phyloP scores from a whole-genome alignment of 2,888 invertebrate genomes.

The Synanthedon tipuliformis region DNA sequence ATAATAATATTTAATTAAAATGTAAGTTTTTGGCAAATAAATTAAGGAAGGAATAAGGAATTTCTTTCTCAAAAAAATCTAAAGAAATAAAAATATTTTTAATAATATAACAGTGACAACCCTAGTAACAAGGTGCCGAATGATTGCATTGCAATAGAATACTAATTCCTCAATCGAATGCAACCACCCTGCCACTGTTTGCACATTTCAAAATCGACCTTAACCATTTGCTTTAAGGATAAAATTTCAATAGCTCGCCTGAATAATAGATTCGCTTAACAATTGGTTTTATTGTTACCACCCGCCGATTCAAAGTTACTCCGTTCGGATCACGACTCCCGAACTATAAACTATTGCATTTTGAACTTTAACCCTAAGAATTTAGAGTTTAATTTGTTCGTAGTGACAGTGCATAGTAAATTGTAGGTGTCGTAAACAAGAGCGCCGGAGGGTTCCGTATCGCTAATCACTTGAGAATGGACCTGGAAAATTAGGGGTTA shows the following conservation, averaged over 20 bases:
- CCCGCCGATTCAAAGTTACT: constrained; percentile 56
- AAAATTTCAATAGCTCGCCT: constrained; percentile 17
- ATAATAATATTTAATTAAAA: too few relatives aligned
- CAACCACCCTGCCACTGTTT: constrained; percentile 16
- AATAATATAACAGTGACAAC: constrained; percentile 13
- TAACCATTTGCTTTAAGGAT: constrained; percentile 17
- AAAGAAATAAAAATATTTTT: background rate
- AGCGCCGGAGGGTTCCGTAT: constrained; percentile 25
- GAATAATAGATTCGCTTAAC: constrained; percentile 39
- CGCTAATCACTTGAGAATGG: constrained; percentile 42
- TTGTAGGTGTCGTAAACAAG: constrained; percentile 58
- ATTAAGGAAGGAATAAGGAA: too few relatives aligned
- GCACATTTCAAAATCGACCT: constrained; percentile 14
- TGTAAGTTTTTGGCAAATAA: too few relatives aligned
- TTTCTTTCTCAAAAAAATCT: too few relatives aligned
- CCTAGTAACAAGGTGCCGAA: constrained; percentile 28
- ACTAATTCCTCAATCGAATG: constrained; percentile 53
- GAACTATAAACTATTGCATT: constrained; percentile 4
- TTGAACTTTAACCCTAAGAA: constrained; percentile 6
- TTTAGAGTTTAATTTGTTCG: constrained; percentile 12
- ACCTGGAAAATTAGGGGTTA: constrained; percentile 25
- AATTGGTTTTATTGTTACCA: constrained; percentile 65
- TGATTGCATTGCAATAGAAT: constrained; percentile 50
- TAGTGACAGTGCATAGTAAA: constrained; percentile 17
- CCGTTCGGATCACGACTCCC: constrained; percentile 12